phyloP scores from a whole-genome alignment of 2,888 invertebrate species.

The Palloptera scutellata region DNA sequence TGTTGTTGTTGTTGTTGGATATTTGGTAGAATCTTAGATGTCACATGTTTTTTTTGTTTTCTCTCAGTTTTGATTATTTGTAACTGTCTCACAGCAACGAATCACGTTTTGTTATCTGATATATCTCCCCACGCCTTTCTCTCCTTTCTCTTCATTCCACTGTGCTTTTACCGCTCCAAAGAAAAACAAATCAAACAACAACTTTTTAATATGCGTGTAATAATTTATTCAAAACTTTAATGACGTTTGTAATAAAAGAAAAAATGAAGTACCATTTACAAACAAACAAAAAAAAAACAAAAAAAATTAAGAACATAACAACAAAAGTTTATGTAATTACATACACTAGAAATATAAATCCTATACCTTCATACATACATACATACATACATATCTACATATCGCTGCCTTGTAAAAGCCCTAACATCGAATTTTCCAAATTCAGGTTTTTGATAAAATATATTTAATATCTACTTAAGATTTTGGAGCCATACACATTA shows the following conservation, averaged over 20 bases:
- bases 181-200: neutral
- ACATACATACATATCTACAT: too few relatives aligned
- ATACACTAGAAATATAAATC: neutral
- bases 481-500: too few relatives aligned
- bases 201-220: constrained; percentile 39
- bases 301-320: neutral
- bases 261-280: constrained; percentile 3
- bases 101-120: constrained; percentile 22
- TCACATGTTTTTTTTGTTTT: constrained; percentile 11
- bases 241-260: constrained; percentile 46
- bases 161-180: too few relatives aligned
- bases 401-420: too few relatives aligned
- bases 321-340: neutral
- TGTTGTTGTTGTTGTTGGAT: neutral
- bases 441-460: too few relatives aligned
- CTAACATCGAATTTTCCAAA: too few relatives aligned
- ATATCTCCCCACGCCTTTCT: neutral
- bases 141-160: too few relatives aligned
- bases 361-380: too few relatives aligned
- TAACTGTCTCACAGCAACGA: constrained; percentile 5
- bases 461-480: too few relatives aligned
- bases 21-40: neutral
- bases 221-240: constrained; percentile 50
- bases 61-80: too few relatives aligned
- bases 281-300: neutral